phyloP scores from a whole-genome alignment of 2,797 vertebrate species.

The Microcaecilia unicolor region DNA sequence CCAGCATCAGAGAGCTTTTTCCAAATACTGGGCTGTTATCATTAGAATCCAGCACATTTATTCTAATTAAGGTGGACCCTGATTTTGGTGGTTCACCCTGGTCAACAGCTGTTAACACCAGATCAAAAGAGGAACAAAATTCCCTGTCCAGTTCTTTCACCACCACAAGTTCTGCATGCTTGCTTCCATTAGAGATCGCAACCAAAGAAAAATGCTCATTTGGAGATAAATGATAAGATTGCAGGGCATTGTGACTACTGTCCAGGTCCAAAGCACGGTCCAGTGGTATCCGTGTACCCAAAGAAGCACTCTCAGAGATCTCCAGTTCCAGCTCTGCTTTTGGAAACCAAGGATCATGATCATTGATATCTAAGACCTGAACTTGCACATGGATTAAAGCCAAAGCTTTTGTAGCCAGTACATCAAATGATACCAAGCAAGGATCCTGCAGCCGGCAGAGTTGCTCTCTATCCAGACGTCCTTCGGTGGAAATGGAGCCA shows the following conservation, averaged over 20 bases:
- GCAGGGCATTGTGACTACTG: constrained; percentile 59
- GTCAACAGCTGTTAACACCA: constrained; percentile 72
- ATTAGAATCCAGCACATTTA: constrained; percentile 81
- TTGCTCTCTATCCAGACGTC: constrained; percentile 75
- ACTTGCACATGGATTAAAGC: constrained; percentile 75
- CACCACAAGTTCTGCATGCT: constrained; percentile 73
- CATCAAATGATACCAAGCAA: constrained; percentile 75
- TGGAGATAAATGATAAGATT: constrained; percentile 69
- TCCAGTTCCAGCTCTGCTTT: constrained; percentile 72
- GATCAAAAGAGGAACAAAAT: constrained; percentile 62
- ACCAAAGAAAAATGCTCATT: constrained; percentile 81
- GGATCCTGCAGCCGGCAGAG: constrained; percentile 69
- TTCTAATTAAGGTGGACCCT: constrained; percentile 69
- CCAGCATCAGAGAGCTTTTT: constrained; percentile 60
- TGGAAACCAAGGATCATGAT: constrained; percentile 76
- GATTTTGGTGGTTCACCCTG: constrained; percentile 76
- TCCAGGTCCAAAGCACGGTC: constrained; percentile 78
- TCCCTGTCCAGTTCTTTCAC: constrained; percentile 84
- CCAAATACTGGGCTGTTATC: constrained; percentile 84
- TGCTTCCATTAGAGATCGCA: constrained; percentile 58
- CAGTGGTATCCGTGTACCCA: constrained; percentile 76
- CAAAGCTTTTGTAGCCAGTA: constrained; percentile 63
- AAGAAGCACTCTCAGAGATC: constrained; percentile 75
- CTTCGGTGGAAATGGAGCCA: constrained; percentile 66
- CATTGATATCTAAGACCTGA: constrained; percentile 80